Evolutionary conservation across 2,113 vertebrate species (phyloP).

Genomic region (Leuciscus idus): DNA sequence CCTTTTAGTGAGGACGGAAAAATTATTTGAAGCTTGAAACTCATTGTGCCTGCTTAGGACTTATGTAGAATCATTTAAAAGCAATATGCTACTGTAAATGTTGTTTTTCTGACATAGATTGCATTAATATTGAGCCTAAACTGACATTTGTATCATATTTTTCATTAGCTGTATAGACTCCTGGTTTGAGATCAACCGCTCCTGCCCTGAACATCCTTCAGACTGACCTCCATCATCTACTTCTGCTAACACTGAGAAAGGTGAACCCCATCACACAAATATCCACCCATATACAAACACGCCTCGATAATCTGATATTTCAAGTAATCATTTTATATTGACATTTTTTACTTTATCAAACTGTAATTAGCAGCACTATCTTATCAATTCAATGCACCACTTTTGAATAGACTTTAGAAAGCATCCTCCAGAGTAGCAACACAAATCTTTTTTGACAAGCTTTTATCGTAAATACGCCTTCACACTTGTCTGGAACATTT

Average conservation of each 20-base stretch:
- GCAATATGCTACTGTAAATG: not conserved
- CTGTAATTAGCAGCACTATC: not conserved
- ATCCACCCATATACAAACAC: not conserved
- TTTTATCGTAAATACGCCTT: not conserved
- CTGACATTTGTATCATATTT: constrained; percentile 29
- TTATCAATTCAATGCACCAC: not conserved
- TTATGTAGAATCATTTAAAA: not conserved
- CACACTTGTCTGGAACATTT: not conserved
- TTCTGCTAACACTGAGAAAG: constrained; percentile 67
- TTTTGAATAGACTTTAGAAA: not conserved
- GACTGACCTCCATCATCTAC: constrained; percentile 78
- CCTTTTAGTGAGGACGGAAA: not conserved
- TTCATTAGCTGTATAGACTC: constrained; percentile 96
- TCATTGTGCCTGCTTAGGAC: not conserved
- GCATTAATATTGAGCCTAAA: not conserved
- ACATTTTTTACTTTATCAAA: not conserved
- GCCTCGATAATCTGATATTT: not conserved
- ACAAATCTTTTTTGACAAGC: not conserved
- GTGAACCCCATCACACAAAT: constrained; percentile 56
- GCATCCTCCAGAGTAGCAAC: not conserved
- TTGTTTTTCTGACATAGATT: not conserved
- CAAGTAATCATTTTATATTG: not conserved
- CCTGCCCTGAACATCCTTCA: constrained; percentile 97
- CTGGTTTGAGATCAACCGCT: constrained; percentile 99
- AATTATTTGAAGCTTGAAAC: not conserved